Evolutionary conservation across 2,888 invertebrate genomes (phyloP).

Genomic region (Tillus elongatus): DNA sequence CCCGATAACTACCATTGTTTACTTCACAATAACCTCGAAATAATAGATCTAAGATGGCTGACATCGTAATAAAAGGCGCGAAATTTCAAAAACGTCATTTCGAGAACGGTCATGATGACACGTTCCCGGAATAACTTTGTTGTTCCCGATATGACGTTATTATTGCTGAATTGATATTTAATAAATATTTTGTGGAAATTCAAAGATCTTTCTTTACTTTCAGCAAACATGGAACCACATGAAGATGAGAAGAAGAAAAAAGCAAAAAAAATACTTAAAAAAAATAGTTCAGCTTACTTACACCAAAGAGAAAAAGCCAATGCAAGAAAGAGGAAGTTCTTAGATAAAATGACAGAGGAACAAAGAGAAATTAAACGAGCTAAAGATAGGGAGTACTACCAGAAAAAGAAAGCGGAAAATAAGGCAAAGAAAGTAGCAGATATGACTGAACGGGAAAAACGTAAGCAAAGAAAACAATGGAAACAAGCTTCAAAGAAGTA

Average conservation of each 20-base stretch:
- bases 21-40: not conserved
- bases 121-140: too few relatives aligned
- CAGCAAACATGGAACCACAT: not conserved
- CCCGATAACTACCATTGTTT: constrained; percentile 3
- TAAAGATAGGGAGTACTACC: constrained; percentile 10
- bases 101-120: too few relatives aligned
- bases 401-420: constrained; percentile 10
- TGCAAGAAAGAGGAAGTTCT: too few relatives aligned
- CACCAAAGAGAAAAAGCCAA: too few relatives aligned
- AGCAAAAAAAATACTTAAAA: too few relatives aligned
- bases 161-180: too few relatives aligned
- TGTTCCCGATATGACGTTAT: too few relatives aligned
- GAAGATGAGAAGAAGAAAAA: not conserved
- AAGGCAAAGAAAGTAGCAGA: constrained; percentile 5
- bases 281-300: too few relatives aligned
- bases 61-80: too few relatives aligned
- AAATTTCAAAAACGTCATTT: too few relatives aligned
- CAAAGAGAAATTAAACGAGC: constrained; percentile 7
- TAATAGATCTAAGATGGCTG: not conserved
- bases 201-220: too few relatives aligned
- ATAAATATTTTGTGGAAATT: too few relatives aligned
- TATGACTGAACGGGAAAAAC: not conserved
- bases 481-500: constrained; percentile 5
- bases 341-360: constrained; percentile 8
- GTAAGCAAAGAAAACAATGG: constrained; percentile 5